Percentiles rank a stretch among this genome's conserved stretches.
Conservation (phyloP, 2,113 vertebrate genomes). For the Chlorodrepanis virens region DNA sequence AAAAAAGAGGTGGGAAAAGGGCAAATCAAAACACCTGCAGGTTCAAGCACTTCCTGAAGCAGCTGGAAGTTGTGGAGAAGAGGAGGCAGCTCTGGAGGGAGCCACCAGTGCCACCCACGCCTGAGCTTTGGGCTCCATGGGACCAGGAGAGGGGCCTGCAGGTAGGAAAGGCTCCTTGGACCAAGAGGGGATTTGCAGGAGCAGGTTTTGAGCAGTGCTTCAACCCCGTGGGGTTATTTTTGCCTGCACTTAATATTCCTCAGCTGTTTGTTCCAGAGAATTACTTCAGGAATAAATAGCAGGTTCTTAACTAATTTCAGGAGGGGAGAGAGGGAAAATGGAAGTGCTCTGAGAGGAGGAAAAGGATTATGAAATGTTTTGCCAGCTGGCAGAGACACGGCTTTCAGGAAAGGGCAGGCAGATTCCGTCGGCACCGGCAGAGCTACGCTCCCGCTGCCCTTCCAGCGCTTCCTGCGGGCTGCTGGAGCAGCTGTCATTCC, state of each 20-base stretch:
- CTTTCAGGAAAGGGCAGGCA: not conserved
- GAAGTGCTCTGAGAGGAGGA: not conserved
- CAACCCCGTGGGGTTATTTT: rapidly evolving
- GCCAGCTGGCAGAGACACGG: not conserved
- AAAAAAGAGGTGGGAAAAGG: rapidly evolving
- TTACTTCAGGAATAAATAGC: not conserved
- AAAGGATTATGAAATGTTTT: not conserved
- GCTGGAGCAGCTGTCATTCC: not conserved
- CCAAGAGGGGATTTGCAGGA: not conserved
- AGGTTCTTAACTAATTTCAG: not conserved
- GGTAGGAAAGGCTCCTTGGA: not conserved
- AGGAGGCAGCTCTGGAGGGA: not conserved
- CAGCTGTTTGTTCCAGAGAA: not conserved
- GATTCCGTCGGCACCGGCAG: not conserved
- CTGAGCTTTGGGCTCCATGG: not conserved
- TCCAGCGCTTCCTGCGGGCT: rapidly evolving
- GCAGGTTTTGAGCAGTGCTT: not conserved
- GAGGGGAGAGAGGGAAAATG: not conserved
- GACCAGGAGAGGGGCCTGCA: not conserved
- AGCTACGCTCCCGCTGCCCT: not conserved
- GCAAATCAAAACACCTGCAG: not conserved
- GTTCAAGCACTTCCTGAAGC: not conserved
- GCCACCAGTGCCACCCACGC: not conserved
- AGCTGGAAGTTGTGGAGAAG: not conserved
- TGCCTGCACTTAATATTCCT: not conserved